These are phyloP conservation scores for Herpetotheres cachinnans DNA, from an alignment of 2,113 vertebrate species.

Conservation along the genomic window DNA sequence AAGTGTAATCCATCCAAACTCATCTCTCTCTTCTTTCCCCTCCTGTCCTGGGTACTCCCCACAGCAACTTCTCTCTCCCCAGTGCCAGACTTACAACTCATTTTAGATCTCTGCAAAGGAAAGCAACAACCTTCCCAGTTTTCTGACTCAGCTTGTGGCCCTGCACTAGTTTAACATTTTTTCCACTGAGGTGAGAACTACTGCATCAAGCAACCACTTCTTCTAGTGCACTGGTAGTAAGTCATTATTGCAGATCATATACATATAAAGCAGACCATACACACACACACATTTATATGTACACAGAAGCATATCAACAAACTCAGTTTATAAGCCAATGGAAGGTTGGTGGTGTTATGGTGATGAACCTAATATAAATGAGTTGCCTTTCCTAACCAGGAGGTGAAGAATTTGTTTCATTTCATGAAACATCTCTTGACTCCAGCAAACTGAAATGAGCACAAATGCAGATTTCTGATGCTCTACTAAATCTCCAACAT, in stretches of 20 bases:
- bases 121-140: background rate
- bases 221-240: background rate
- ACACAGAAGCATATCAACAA: background rate
- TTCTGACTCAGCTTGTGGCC: background rate
- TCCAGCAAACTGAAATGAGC: background rate
- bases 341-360: accelerated
- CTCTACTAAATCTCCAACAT: background rate
- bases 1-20: background rate
- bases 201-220: background rate
- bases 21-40: background rate
- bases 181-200: background rate
- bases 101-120: background rate
- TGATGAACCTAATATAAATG: background rate
- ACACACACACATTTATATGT: too few species aligned
- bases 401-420: background rate
- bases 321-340: background rate
- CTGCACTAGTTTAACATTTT: background rate
- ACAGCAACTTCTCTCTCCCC: background rate
- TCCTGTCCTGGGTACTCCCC: background rate
- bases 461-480: background rate
- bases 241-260: background rate
- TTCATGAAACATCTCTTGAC: background rate
- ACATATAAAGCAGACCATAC: background rate
- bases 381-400: background rate
- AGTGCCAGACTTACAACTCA: background rate